Evolutionary conservation across 2,113 vertebrate genomes (phyloP).

Genomic region (Pelodiscus sinensis): DNA sequence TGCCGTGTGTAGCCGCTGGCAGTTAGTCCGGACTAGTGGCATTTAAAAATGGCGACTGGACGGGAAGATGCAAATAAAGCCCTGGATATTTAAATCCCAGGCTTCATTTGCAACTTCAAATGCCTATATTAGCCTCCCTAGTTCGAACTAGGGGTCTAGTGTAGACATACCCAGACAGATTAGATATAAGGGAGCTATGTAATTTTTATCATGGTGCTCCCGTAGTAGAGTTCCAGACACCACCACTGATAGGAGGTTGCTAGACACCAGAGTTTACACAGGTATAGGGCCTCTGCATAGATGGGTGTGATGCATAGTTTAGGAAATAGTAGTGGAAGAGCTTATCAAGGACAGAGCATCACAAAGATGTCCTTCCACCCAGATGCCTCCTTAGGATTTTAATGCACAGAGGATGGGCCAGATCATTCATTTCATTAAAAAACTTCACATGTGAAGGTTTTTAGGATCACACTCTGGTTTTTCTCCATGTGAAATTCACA

Average conservation of each 20-base stretch:
- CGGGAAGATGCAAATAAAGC: too few species aligned
- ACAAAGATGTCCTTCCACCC: background rate
- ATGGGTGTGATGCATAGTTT: background rate
- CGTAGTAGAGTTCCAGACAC: background rate
- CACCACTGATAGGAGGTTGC: background rate
- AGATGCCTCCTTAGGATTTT: background rate
- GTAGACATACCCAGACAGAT: background rate
- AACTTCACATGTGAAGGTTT: background rate
- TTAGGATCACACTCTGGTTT: background rate
- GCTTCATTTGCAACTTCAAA: too few species aligned
- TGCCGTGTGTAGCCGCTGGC: too few species aligned
- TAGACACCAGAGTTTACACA: background rate
- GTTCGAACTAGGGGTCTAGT: too few species aligned
- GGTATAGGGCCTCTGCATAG: background rate
- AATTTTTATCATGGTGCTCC: background rate
- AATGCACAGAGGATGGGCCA: background rate
- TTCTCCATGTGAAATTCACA: background rate
- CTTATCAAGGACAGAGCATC: background rate
- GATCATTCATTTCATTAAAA: background rate
- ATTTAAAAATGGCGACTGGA: too few species aligned
- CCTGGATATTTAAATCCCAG: too few species aligned
- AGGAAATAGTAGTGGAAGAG: background rate
- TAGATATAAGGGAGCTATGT: background rate
- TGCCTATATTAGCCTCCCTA: too few species aligned
- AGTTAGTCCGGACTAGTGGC: too few species aligned